These are phyloP conservation scores for Drosophila testacea DNA, from an alignment of 2,888 invertebrate genomes.

Conservation along the genomic window DNA sequence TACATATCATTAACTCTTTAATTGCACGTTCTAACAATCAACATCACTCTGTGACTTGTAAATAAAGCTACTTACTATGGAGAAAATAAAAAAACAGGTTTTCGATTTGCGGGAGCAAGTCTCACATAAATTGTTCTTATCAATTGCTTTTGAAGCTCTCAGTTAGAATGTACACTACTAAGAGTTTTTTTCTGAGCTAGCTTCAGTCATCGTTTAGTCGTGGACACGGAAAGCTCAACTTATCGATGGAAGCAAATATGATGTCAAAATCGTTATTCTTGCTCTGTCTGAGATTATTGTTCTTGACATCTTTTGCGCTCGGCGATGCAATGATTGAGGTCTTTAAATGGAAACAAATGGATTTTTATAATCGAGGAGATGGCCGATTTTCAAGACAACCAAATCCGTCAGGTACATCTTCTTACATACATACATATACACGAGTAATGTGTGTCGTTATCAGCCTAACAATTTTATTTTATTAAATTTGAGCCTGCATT, in stretches of 20 bases:
- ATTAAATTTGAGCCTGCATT: neutral
- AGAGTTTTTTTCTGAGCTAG: conserved; percentile 2
- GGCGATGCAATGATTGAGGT: conserved; percentile 80
- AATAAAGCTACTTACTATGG: conserved; percentile 6
- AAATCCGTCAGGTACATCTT: conserved; percentile 44
- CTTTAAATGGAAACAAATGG: conserved; percentile 84
- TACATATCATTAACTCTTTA: conserved; percentile 4
- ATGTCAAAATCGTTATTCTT: conserved; percentile 45
- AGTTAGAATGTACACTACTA: conserved; percentile 15
- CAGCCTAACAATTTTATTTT: neutral
- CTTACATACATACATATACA: neutral
- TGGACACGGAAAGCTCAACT: conserved; percentile 16
- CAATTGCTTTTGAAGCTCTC: conserved; percentile 27
- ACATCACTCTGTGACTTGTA: conserved; percentile 4
- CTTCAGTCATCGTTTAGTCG: conserved; percentile 36
- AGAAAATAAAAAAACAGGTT: conserved; percentile 42
- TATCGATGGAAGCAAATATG: conserved; percentile 6
- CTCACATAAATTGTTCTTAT: conserved; percentile 38
- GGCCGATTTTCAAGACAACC: conserved; percentile 33
- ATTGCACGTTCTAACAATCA: conserved; percentile 2
- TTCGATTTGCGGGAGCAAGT: conserved; percentile 23
- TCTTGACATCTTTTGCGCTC: conserved; percentile 22
- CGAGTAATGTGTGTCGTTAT: neutral
- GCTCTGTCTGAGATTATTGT: conserved; percentile 16
- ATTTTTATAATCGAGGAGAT: conserved; percentile 78